These are phyloP conservation scores for Paedocypris sp. DNA, from an alignment of 2,113 vertebrate species.

Conservation along the genomic window DNA sequence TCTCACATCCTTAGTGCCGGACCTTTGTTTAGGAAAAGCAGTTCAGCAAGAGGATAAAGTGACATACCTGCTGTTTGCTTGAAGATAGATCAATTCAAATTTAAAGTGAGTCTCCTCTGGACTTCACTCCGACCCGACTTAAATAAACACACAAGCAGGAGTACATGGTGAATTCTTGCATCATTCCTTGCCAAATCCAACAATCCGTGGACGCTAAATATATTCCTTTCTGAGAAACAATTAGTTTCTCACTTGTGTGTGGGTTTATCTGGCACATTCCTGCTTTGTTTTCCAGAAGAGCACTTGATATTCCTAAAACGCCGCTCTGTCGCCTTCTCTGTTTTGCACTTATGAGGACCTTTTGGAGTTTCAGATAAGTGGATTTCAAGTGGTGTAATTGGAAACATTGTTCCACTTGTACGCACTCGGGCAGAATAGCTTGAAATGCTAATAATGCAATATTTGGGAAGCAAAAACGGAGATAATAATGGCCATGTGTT, in stretches of 20 bases:
- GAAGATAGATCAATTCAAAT: slow-evolving; percentile 19
- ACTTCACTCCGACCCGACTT: slow-evolving; percentile 25
- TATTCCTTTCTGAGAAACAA: slow-evolving; percentile 26
- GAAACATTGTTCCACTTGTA: slow-evolving; percentile 17
- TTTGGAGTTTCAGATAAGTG: not conserved
- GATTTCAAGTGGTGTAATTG: slow-evolving; percentile 7
- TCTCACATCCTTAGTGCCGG: slow-evolving; percentile 23
- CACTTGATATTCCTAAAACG: slow-evolving; percentile 19
- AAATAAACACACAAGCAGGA: slow-evolving; percentile 29
- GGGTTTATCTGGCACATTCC: slow-evolving; percentile 31
- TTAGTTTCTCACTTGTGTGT: slow-evolving; percentile 31
- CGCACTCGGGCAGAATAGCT: not conserved
- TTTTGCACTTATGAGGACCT: slow-evolving; percentile 1
- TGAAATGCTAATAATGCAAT: slow-evolving; percentile 12
- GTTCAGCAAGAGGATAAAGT: slow-evolving; percentile 56
- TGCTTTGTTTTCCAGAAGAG: slow-evolving; percentile 8
- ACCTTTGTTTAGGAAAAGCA: slow-evolving; percentile 34
- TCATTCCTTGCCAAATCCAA: slow-evolving; percentile 32
- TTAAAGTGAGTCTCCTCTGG: slow-evolving; percentile 20
- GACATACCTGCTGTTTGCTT: slow-evolving; percentile 28
- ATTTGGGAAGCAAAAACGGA: not conserved
- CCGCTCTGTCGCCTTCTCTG: not conserved
- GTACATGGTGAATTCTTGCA: slow-evolving; percentile 8
- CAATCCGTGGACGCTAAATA: slow-evolving; percentile 20
- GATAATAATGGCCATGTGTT: not conserved